phyloP scores from a whole-genome alignment of 2,888 invertebrate genomes.

The Drosophila histrio region DNA sequence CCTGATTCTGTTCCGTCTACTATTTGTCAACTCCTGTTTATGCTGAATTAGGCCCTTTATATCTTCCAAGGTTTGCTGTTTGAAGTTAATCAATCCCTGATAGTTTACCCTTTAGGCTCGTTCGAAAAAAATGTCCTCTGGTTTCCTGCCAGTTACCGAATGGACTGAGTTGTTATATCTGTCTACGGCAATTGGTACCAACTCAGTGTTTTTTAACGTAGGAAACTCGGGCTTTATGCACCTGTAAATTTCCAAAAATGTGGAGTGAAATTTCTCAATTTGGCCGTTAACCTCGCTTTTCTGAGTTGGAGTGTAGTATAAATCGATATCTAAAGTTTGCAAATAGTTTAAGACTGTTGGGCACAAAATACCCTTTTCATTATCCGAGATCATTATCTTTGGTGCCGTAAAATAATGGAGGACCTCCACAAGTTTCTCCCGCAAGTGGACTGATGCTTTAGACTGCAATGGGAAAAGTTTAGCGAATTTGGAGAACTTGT shows the following conservation, averaged over 20 bases:
- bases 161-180: conserved; percentile 6
- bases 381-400: neutral
- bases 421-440: conserved; percentile 3
- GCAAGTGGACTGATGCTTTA: conserved; percentile 1
- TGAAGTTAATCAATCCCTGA: neutral
- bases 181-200: conserved; percentile 1
- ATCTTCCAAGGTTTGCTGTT: neutral
- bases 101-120: neutral
- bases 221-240: neutral
- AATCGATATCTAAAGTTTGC: neutral
- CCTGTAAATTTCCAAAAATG: conserved; percentile 8
- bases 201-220: neutral
- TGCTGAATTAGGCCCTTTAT: neutral
- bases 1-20: neutral
- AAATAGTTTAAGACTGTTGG: conserved; percentile 9
- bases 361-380: neutral
- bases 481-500: conserved; percentile 1
- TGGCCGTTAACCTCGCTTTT: conserved; percentile 19
- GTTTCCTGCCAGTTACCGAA: conserved; percentile 1
- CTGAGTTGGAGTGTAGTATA: conserved; percentile 3
- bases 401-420: conserved; percentile 6
- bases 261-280: conserved; percentile 4
- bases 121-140: neutral
- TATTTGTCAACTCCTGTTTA: neutral
- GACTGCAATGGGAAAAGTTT: conserved; percentile 8